Base-by-base conservation (phyloP, 2,797 vertebrate genomes). In the Acrossocheilus wenchowensis region DNA sequence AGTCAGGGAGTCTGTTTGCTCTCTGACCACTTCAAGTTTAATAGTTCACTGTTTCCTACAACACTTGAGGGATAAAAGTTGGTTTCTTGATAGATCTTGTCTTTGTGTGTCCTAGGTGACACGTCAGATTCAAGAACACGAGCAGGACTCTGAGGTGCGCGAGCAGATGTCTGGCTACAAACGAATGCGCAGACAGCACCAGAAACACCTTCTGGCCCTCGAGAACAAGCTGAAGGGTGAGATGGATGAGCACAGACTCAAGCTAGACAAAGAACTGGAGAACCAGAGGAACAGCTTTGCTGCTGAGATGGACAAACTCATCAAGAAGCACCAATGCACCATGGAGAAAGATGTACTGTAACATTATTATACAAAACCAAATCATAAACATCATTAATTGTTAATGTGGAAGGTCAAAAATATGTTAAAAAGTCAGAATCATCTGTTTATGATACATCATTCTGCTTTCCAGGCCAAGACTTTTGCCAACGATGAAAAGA, bases 111-210 rank as follows among this genome's bases (percentile, higher is more conserved):
- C 10, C 64, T 94, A 99, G 98, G 98, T 99, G 91, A 99, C 98
- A 39, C 97, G 98, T 89, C 98, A 99, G 93, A 99, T 99, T 91
- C 99, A 99, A 93, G 98, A 99, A 89, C 98, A 99, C 1, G 98
- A 99, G 90, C 98, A 99, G 90, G 98, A 99, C 92, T 99, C 98
- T 0, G 98, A 99, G 90, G 95, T 99, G 87, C 96, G 98, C 84
- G 98, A 99, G 91, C 98, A 99, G 93, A 99, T 99, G 95, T 96
- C 98, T 86, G 98, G 98, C 87, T 99, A 99, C 92, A 99, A 99
- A 92, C 97, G 98, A 89, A 99, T 99, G 98, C 96, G 98, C 83
- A 93, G 98, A 89, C 98, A 99, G 92, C 98, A 99, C 94, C 98
- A 99, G 95, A 99, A 99, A 89, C 98, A 99, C 84, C 95, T 99